These are phyloP conservation scores for Machimus atricapillus DNA, from an alignment of 2,888 invertebrate genomes.

Conservation along the genomic window DNA sequence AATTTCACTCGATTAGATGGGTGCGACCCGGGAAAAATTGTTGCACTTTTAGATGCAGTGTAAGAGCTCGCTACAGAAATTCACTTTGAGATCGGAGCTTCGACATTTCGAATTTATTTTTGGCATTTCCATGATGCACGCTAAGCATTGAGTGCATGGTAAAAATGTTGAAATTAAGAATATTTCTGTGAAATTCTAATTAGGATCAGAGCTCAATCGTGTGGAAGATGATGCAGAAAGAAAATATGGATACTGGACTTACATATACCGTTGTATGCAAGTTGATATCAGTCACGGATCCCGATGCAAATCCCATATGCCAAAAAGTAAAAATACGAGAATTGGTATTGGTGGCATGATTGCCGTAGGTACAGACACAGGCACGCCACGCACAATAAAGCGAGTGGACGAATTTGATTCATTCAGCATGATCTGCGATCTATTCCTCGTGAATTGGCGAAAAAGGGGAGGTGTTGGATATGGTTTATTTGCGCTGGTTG, in stretches of 20 bases:
- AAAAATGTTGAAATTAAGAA: slow-evolving; percentile 3
- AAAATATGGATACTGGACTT: background rate
- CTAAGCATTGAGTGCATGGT: background rate
- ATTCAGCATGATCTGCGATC: slow-evolving; percentile 19
- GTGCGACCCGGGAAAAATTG: background rate
- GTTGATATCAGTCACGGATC: background rate
- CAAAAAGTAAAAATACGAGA: background rate
- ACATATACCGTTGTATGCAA: background rate
- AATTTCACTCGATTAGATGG: background rate
- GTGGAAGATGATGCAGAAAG: background rate
- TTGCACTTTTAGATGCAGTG: background rate
- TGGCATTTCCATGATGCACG: slow-evolving; percentile 19
- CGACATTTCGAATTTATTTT: background rate
- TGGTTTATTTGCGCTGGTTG: background rate
- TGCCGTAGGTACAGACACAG: background rate
- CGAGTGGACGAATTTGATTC: background rate
- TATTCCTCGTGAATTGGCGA: slow-evolving; percentile 17
- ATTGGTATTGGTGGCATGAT: background rate
- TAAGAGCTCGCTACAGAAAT: background rate
- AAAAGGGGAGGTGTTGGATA: slow-evolving; percentile 13
- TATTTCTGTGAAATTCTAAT: slow-evolving; percentile 15
- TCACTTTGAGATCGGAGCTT: background rate
- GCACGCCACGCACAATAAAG: background rate
- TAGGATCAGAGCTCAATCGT: background rate
- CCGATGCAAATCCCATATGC: background rate